These are phyloP conservation scores for Oxycera nigricornis DNA, from an alignment of 2,888 invertebrate species.

Conservation along the genomic window DNA sequence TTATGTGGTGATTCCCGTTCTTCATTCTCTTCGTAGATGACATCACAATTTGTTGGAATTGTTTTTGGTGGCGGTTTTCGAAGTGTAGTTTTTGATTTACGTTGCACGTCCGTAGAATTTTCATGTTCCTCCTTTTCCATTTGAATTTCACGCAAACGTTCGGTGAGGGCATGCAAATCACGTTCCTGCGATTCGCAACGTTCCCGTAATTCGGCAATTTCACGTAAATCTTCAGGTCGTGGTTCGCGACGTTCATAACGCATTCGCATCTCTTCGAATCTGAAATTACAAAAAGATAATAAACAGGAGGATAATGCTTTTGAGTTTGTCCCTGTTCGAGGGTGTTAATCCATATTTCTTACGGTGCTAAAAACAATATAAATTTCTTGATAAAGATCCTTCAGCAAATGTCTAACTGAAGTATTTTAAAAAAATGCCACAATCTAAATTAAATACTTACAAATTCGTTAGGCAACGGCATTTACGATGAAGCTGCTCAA, in stretches of 20 bases:
- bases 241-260: constrained; percentile 67
- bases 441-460: constrained; percentile 59
- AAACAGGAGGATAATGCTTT: too few relatives aligned
- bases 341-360: too few relatives aligned
- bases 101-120: constrained; percentile 37
- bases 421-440: neutral
- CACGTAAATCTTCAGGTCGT: constrained; percentile 65
- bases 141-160: constrained; percentile 67
- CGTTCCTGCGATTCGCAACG: constrained; percentile 68
- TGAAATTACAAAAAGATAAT: too few relatives aligned
- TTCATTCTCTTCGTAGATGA: constrained; percentile 61
- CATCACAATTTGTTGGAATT: constrained; percentile 61
- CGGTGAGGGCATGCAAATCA: constrained; percentile 66
- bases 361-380: too few relatives aligned
- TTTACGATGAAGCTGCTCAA: constrained; percentile 66
- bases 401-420: too few relatives aligned
- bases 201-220: constrained; percentile 65
- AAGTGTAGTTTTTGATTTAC: constrained; percentile 46
- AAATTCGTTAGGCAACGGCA: constrained; percentile 67
- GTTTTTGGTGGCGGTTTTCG: constrained; percentile 60
- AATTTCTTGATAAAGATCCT: too few relatives aligned
- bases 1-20: constrained; percentile 43
- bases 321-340: too few relatives aligned
- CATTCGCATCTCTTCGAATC: constrained; percentile 68
- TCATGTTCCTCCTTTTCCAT: constrained; percentile 61